Evolutionary conservation across 2,888 invertebrate species (phyloP).

Genomic region (Dione juno): DNA sequence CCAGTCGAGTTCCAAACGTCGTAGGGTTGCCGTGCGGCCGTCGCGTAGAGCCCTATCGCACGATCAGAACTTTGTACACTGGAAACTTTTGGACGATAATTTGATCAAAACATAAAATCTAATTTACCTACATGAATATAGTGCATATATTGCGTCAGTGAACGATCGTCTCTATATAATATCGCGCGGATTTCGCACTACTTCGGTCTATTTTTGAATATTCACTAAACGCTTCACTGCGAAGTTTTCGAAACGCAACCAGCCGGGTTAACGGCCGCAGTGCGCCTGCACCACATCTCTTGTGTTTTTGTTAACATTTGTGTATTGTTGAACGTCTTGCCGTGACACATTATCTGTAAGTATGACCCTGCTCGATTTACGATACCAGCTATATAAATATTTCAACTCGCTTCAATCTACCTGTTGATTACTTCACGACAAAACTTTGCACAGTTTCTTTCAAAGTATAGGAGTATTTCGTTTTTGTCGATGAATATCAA

Average conservation of each 20-base stretch:
- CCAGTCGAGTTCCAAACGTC: constrained; percentile 74
- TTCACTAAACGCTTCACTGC: constrained; percentile 78
- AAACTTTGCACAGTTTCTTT: constrained; percentile 37
- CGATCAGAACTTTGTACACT: constrained; percentile 81
- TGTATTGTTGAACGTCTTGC: constrained; percentile 71
- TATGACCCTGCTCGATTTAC: constrained; percentile 80
- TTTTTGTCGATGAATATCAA: constrained; percentile 51
- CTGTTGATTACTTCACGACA: constrained; percentile 57
- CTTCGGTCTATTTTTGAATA: constrained; percentile 82
- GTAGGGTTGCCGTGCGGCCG: constrained; percentile 71
- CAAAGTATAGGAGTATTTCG: constrained; percentile 51
- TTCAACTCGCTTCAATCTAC: constrained; percentile 45
- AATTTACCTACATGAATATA: constrained; percentile 53
- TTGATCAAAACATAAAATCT: constrained; percentile 50
- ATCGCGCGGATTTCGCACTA: constrained; percentile 68
- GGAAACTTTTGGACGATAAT: constrained; percentile 80
- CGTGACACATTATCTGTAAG: constrained; percentile 80
- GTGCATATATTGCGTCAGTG: constrained; percentile 58
- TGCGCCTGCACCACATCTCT: constrained; percentile 77
- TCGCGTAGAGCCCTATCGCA: constrained; percentile 69
- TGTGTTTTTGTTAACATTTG: constrained; percentile 79
- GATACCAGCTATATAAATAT: constrained; percentile 62
- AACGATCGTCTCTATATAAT: constrained; percentile 58
- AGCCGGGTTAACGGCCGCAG: constrained; percentile 81
- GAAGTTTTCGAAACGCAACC: constrained; percentile 82